phyloP scores from a whole-genome alignment of 2,888 invertebrate species.

The Tetanocera ferruginea region DNA sequence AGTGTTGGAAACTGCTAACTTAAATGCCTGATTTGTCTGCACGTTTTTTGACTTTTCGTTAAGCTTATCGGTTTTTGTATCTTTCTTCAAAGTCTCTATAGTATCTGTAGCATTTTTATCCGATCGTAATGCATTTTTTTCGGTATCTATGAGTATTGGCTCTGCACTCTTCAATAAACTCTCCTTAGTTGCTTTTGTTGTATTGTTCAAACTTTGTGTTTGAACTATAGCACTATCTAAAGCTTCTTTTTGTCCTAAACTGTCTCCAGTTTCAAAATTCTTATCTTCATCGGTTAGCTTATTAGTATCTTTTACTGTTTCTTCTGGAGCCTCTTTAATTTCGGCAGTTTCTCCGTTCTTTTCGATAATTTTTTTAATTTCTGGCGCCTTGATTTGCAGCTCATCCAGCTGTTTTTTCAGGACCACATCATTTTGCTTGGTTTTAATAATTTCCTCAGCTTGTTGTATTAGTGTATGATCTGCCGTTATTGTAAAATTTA shows the following conservation, averaged over 20 bases:
- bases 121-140: not conserved
- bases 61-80: too few species aligned
- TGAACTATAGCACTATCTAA: not conserved
- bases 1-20: too few species aligned
- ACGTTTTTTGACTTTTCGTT: too few species aligned
- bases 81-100: too few species aligned
- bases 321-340: not conserved
- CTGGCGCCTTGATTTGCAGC: not conserved
- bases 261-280: not conserved
- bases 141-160: not conserved
- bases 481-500: not conserved
- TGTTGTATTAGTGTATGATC: not conserved
- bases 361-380: not conserved
- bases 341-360: not conserved
- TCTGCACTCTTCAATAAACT: not conserved
- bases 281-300: too few species aligned
- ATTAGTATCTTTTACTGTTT: not conserved
- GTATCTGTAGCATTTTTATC: not conserved
- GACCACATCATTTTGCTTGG: not conserved
- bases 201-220: not conserved
- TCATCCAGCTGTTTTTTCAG: not conserved
- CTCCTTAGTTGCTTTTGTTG: not conserved
- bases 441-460: not conserved
- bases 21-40: too few species aligned
- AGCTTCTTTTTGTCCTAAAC: not conserved